Conservation (phyloP, 2,797 vertebrate genomes). For the Acomys russatus region DNA sequence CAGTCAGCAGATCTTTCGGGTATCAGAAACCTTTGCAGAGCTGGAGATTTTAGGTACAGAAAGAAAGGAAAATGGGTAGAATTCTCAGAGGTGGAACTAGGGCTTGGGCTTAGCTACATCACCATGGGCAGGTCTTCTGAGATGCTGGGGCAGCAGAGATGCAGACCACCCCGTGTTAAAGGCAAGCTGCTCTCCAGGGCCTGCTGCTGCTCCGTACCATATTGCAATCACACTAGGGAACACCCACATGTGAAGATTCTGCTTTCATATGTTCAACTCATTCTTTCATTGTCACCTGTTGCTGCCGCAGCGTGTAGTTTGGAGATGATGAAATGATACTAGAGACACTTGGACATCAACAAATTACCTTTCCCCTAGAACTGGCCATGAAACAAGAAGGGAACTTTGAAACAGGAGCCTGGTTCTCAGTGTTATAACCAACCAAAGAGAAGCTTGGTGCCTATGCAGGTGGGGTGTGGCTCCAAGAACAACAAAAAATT, state of each 20-base stretch:
- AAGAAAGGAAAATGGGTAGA: background rate
- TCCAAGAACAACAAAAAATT: slow-evolving; percentile 26
- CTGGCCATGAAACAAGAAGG: background rate
- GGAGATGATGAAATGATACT: background rate
- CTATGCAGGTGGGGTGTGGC: slow-evolving; percentile 29
- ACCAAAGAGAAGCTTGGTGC: background rate
- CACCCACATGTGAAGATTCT: background rate
- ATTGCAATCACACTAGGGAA: background rate
- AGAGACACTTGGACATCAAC: background rate
- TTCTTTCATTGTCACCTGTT: slow-evolving; percentile 15
- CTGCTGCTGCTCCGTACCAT: background rate
- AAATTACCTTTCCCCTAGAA: background rate
- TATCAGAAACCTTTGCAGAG: background rate
- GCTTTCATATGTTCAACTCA: slow-evolving; percentile 1
- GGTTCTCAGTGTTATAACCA: background rate
- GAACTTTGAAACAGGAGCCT: background rate
- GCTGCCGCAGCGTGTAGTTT: background rate
- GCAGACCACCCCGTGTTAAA: background rate
- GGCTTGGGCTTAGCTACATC: background rate
- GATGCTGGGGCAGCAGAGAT: background rate
- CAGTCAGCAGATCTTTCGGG: background rate
- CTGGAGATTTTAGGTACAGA: background rate
- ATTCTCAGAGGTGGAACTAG: background rate
- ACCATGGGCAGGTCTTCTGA: background rate
- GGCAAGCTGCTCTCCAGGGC: background rate